Evolutionary conservation across 2,888 invertebrate genomes (phyloP), one percentile per base, ranked within the genome.

Genomic region (Prosopocoilus inquinatus): DNA sequence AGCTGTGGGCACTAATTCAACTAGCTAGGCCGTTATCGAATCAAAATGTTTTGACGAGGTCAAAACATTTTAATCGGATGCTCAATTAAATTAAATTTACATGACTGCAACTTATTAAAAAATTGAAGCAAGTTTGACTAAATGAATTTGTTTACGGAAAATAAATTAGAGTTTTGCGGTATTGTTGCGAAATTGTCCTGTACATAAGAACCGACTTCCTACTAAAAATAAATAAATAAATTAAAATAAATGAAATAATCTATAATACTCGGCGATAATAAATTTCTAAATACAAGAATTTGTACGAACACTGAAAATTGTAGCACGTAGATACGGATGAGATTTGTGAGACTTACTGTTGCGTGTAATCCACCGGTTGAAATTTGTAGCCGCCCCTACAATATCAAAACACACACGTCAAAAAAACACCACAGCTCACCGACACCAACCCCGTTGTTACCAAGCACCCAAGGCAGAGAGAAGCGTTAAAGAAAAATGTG

Each of bases 381-480:
- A 74, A 76, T 69, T 76, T 76, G 76, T 73, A 76, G 73, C 75
- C 72, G 66, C 77, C 76, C 77, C 78, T 78, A 76, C 67, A 77
- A 76, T 71, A 64, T 67, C 67, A 70, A 67, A 65, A 72, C 62
- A 67, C 64, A 65, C 67, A 28, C 20, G 60, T 65, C 65, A 57
- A 64, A 65, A 63, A 61, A 62, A 61, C 60, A 62, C 50, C 36
- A 63, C 54, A 44, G 51, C 33, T 53, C 35, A 45, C 46, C 55
- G 36, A 50, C 53, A 60, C 53, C 53, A 57, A 45, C 58, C 55
- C 49, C 50, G 50, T 56, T 28, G 1, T 28, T 28, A 57, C 58
- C 60, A 60, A 60, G 65, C 62, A 68, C 67, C 59, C 61, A 62
- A 62, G 52, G 53, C 54, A 58, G 51, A 64, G 55, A 66, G 61